Conservation (phyloP, 2,113 vertebrate genomes). For the Nibea coibor region DNA sequence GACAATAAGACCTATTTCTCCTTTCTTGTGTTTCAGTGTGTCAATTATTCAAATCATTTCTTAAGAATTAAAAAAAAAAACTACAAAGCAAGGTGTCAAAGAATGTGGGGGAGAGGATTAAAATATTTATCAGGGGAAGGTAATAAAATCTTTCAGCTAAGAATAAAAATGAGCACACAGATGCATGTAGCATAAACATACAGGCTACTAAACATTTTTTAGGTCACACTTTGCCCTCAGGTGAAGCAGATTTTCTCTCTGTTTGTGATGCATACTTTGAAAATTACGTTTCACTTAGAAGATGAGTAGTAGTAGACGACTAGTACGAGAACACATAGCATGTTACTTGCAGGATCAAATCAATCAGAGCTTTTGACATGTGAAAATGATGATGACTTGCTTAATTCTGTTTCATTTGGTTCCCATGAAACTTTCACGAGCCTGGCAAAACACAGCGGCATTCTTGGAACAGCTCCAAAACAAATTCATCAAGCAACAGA, state of each 20-base stretch:
- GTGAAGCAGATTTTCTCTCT: slow-evolving; percentile 24
- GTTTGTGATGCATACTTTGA: slow-evolving; percentile 3
- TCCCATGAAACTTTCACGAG: slow-evolving; percentile 3
- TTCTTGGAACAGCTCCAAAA: slow-evolving; percentile 7
- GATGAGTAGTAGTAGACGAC: no score
- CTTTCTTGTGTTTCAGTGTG: not conserved
- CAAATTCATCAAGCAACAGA: slow-evolving; percentile 1
- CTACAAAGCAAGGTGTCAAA: not conserved
- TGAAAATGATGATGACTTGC: not conserved
- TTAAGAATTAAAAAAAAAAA: not conserved
- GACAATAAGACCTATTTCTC: slow-evolving; percentile 26
- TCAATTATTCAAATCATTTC: not conserved
- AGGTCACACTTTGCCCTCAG: slow-evolving; percentile 45
- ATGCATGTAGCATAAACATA: slow-evolving; percentile 17
- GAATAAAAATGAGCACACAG: not conserved
- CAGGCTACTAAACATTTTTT: slow-evolving; percentile 38
- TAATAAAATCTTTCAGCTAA: not conserved
- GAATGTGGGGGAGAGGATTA: not conserved
- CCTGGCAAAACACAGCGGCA: not conserved
- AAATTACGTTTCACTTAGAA: not conserved
- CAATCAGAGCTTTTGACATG: not conserved
- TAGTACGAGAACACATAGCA: not conserved
- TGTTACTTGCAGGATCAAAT: not conserved
- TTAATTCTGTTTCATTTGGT: slow-evolving; percentile 1
- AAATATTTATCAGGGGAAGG: not conserved